Evolutionary conservation across 2,113 vertebrate genomes (phyloP), one percentile per base, ranked within the genome.

Genomic region (Scolopax mira): DNA sequence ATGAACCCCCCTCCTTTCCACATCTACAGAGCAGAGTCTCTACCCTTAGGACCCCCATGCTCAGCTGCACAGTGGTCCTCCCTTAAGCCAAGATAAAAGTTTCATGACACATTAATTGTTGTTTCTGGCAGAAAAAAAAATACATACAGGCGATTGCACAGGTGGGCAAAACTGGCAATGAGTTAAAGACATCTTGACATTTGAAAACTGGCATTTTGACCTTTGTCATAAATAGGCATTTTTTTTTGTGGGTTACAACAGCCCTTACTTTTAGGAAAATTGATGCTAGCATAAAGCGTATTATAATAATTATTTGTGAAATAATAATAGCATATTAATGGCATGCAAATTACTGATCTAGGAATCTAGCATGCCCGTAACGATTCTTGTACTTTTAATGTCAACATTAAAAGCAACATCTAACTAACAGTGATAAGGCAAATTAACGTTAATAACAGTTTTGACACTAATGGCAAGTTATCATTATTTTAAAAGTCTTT

Each of bases 271-370:
- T 84, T 84, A 94, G 95, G 95, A 97, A 98, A 97, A 95, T 66
- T 88, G 89, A 90, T 96, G 93, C 77, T 89, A 95, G 87, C 95
- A 90, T 94, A 67, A 96, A 96, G 95, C 41, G 1, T 77, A 86
- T 93, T 79, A 85, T 87, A 97, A 97, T 97, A 97, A 97, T 97
- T 98, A 98, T 97, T 97, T 90, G 73, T 88, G 95, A 93, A 96
- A 98, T 97, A 98, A 98, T 98, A 97, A 97, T 85, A 97, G 97
- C 97, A 96, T 97, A 97, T 97, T 98, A 97, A 97, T 97, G 96
- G 89, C 93, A 97, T 98, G 94, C 94, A 97, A 97, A 97, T 98
- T 97, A 97, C 97, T 82, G 93, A 98, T 96, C 93, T 92, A 94
- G 93, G 89, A 96, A 85, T 95, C 97, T 86, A 97, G 95, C 95